These are phyloP conservation scores for Allygus modestus DNA, from an alignment of 2,888 invertebrate genomes.

Conservation along the genomic window DNA sequence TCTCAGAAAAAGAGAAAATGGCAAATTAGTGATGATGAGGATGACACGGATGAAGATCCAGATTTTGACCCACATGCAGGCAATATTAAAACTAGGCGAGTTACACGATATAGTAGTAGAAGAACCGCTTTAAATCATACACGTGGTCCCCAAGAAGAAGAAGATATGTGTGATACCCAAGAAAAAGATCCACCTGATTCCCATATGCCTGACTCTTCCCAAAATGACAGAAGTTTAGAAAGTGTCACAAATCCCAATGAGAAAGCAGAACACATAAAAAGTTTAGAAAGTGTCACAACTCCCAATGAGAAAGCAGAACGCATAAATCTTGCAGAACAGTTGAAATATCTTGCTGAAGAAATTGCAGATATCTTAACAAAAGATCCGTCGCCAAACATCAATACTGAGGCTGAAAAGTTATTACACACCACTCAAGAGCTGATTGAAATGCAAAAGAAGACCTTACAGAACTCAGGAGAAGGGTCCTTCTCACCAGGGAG, in stretches of 20 bases:
- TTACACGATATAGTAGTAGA: not conserved
- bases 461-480: not conserved
- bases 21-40: slow-evolving; percentile 2
- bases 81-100: not conserved
- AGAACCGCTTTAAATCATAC: not conserved
- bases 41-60: slow-evolving; percentile 18
- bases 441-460: not conserved
- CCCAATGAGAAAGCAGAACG: too few relatives aligned
- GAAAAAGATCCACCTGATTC: not conserved
- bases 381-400: not conserved
- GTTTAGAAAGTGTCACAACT: too few relatives aligned
- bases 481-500: not conserved
- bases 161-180: not conserved
- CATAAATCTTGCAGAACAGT: slow-evolving; percentile 1
- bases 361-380: slow-evolving; percentile 14
- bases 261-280: too few relatives aligned
- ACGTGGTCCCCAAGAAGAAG: not conserved
- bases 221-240: not conserved
- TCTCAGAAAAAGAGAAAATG: not conserved
- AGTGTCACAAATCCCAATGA: too few relatives aligned
- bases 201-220: not conserved
- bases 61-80: not conserved
- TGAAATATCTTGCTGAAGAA: slow-evolving; percentile 18
- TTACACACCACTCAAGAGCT: slow-evolving; percentile 24
- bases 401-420: slow-evolving; percentile 11